Percentiles rank a stretch among this genome's conserved stretches.
Conservation (phyloP, 2,888 invertebrate genomes). For the Augiades crinisus region DNA sequence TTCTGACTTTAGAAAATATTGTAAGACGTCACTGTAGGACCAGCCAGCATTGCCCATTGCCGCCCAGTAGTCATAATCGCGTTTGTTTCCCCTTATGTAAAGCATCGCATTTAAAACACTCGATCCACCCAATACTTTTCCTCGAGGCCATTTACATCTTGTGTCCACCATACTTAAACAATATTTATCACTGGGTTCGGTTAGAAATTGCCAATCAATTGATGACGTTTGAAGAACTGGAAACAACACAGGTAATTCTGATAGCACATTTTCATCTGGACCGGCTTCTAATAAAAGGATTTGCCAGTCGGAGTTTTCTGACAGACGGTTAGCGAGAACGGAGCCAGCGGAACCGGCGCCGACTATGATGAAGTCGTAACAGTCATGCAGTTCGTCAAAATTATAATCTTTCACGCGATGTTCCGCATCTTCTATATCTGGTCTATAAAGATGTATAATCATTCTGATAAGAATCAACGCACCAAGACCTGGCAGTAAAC, state of each 20-base stretch:
- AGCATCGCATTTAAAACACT: conserved; percentile 95
- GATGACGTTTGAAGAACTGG: conserved; percentile 86
- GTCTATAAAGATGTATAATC: conserved; percentile 83
- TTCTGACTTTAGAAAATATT: conserved; percentile 91
- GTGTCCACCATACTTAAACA: conserved; percentile 85
- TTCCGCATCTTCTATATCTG: conserved; percentile 86
- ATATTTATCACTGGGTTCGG: conserved; percentile 85
- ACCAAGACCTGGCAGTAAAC: conserved; percentile 84
- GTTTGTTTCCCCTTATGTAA: conserved; percentile 91
- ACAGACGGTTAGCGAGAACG: conserved; percentile 88
- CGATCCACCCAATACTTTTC: conserved; percentile 89
- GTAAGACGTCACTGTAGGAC: conserved; percentile 87
- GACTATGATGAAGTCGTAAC: conserved; percentile 90
- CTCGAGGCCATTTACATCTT: conserved; percentile 89
- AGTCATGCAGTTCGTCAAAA: conserved; percentile 75
- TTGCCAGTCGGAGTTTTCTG: conserved; percentile 87
- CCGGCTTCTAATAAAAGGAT: conserved; percentile 91
- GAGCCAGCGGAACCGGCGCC: conserved; percentile 93
- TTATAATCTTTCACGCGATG: conserved; percentile 82
- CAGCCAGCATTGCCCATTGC: conserved; percentile 88
- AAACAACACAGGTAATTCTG: conserved; percentile 87
- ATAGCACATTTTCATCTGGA: conserved; percentile 85
- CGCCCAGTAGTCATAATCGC: conserved; percentile 94
- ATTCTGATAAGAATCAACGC: conserved; percentile 84
- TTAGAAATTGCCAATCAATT: conserved; percentile 91